Evolutionary conservation across 2,888 invertebrate species (phyloP), one percentile per base, ranked within the genome.

Genomic region (Tetanocera ferruginea): DNA sequence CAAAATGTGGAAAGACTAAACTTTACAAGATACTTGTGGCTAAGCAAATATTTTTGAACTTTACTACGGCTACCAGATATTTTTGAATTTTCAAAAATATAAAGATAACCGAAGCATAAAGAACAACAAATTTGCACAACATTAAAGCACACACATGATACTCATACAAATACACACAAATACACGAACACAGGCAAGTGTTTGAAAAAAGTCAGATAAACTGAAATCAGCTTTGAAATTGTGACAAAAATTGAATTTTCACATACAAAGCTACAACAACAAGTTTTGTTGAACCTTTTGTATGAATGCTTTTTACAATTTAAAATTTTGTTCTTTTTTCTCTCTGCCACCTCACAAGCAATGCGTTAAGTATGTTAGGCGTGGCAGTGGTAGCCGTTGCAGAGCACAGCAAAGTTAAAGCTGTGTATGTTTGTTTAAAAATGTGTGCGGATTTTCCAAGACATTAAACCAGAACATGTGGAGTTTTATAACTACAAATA

Each of bases 161-260:
- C n/a, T 11, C 43, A 3, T 14, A 11, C 43, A 43, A 2, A 14
- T 14, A 11, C 43, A 43, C 43, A 37, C 31, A 31, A 31, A 5
- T 5, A 31, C 31, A 31, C 5, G 5, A 3, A 37, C 37, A 43
- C 43, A 43, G 11, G 43, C 2, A 11, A 43, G 43, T 43, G 3
- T 43, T 1, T 43, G 43, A 43, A 43, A 14, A 37, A 69, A 67
- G 43, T 37, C 19, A 67, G 17, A n/a, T n/a, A 43, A 49, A 49
- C 49, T 69, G n/a, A 69, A 69, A 69, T 69, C 67, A 69, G 43
- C 67, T 69, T 25, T 69, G 69, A 69, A 69, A 69, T 69, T 69
- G 51, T 69, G 69, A 51, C 69, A 69, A 25, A 49, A 69, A 43
- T 69, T 51, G 25, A 25, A 51, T 37, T 37, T 67, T 67, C n/a